Evolutionary conservation across 2,113 vertebrate species (phyloP).

Genomic region (Pholis gunnellus): DNA sequence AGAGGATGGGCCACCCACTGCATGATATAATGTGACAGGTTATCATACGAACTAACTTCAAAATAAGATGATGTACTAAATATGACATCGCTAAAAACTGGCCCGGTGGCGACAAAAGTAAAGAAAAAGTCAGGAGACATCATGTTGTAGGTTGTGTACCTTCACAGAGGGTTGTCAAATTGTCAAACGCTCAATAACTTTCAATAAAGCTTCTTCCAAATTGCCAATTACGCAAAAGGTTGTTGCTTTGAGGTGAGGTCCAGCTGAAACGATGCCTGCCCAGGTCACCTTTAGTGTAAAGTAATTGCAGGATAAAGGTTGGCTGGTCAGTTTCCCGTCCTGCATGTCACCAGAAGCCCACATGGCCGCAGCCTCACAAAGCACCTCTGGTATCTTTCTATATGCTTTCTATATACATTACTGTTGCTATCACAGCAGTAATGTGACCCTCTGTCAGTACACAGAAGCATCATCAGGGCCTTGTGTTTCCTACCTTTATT

Average conservation of each 20-base stretch:
- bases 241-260: constrained; percentile 7
- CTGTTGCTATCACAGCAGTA: not conserved
- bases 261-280: constrained; percentile 11
- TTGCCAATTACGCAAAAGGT: not conserved
- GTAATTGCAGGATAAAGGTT: constrained; percentile 22
- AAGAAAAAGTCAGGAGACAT: not conserved
- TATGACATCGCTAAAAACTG: not conserved
- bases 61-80: not conserved
- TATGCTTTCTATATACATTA: not conserved
- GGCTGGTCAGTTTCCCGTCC: constrained; percentile 11
- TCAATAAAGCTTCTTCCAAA: not conserved
- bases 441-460: not conserved
- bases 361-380: not conserved
- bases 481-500: not conserved
- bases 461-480: not conserved
- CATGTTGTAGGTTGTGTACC: not conserved
- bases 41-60: not conserved
- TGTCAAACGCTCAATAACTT: not conserved
- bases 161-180: not conserved
- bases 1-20: not conserved
- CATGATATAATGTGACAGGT: constrained; percentile 21
- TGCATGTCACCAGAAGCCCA: constrained; percentile 9
- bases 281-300: constrained; percentile 42
- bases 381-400: not conserved
- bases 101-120: not conserved